phyloP scores from a whole-genome alignment of 2,888 invertebrate genomes.

The Tenthredo scrophulariae region DNA sequence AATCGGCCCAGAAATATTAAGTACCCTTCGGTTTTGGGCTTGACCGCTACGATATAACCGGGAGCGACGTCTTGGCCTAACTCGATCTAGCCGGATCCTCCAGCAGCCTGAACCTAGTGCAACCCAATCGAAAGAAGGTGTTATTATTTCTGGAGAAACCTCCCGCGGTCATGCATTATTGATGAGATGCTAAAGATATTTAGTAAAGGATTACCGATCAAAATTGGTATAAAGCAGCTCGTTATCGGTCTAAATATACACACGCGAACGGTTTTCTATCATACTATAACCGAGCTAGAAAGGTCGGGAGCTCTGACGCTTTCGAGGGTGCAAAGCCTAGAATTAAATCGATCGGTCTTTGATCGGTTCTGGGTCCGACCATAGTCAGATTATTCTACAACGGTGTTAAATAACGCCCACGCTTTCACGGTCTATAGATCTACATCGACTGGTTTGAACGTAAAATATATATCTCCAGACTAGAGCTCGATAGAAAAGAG shows the following conservation, averaged over 20 bases:
- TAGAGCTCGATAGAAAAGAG: neutral
- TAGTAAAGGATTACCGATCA: slow-evolving; percentile 46
- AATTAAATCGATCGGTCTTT: slow-evolving; percentile 51
- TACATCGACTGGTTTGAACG: neutral
- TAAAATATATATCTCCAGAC: neutral
- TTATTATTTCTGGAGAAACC: slow-evolving; percentile 63
- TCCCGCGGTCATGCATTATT: slow-evolving; percentile 65
- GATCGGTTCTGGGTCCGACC: slow-evolving; percentile 17
- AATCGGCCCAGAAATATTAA: slow-evolving; percentile 40
- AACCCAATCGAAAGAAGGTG: slow-evolving; percentile 50
- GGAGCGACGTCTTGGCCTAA: slow-evolving; percentile 28
- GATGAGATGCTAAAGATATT: slow-evolving; percentile 57
- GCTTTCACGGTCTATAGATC: slow-evolving; percentile 26
- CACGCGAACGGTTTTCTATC: neutral
- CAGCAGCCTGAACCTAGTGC: slow-evolving; percentile 6
- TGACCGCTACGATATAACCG: slow-evolving; percentile 13
- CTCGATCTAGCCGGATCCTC: neutral
- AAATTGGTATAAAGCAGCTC: slow-evolving; percentile 39
- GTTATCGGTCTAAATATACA: slow-evolving; percentile 37
- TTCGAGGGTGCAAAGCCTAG: slow-evolving; percentile 31
- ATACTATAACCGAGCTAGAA: neutral
- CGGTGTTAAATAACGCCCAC: slow-evolving; percentile 35
- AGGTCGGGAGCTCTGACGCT: slow-evolving; percentile 45
- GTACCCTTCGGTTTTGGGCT: neutral
- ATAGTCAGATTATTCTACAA: neutral